A percentile compares a stretch with the other conserved stretches of the same genome.
These are phyloP conservation scores for Imbricaverruca yamaguchii DNA, from an alignment of 2,888 invertebrate species.

Conservation along the genomic window DNA sequence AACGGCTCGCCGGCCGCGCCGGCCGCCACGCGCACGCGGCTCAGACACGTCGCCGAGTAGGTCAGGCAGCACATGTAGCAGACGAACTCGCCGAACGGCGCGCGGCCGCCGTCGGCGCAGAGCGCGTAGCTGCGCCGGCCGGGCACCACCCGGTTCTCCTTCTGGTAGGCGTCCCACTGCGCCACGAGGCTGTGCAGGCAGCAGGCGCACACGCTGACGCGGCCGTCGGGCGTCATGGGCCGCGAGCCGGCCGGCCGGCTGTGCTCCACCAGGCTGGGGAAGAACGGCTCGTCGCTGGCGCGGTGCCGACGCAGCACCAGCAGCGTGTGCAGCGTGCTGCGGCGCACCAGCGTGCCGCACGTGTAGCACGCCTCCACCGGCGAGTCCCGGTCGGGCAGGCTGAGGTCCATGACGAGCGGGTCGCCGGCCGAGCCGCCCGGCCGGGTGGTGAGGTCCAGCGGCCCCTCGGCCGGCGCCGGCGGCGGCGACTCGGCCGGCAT, in stretches of 20 bases:
- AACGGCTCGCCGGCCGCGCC: slow-evolving; percentile 80
- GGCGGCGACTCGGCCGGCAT: neutral
- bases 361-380: slow-evolving; percentile 76
- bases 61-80: slow-evolving; percentile 83
- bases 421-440: slow-evolving; percentile 49
- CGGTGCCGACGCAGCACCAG: slow-evolving; percentile 47
- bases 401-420: slow-evolving; percentile 62
- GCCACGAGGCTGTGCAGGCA: slow-evolving; percentile 77
- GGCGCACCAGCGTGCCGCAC: slow-evolving; percentile 78
- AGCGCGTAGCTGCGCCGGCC: neutral
- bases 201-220: slow-evolving; percentile 62
- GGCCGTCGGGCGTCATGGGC: slow-evolving; percentile 72
- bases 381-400: slow-evolving; percentile 88
- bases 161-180: slow-evolving; percentile 75
- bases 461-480: neutral
- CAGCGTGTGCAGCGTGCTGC: slow-evolving; percentile 68
- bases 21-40: slow-evolving; percentile 73
- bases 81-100: slow-evolving; percentile 53
- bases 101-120: neutral
- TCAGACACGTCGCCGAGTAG: slow-evolving; percentile 63
- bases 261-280: slow-evolving; percentile 55
- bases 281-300: slow-evolving; percentile 40
- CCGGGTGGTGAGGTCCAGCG: slow-evolving; percentile 17
- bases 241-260: slow-evolving; percentile 75
- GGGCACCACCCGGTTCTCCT: slow-evolving; percentile 42